Evolutionary conservation across 2,113 vertebrate genomes (phyloP).

Genomic region (Loxodonta africana): DNA sequence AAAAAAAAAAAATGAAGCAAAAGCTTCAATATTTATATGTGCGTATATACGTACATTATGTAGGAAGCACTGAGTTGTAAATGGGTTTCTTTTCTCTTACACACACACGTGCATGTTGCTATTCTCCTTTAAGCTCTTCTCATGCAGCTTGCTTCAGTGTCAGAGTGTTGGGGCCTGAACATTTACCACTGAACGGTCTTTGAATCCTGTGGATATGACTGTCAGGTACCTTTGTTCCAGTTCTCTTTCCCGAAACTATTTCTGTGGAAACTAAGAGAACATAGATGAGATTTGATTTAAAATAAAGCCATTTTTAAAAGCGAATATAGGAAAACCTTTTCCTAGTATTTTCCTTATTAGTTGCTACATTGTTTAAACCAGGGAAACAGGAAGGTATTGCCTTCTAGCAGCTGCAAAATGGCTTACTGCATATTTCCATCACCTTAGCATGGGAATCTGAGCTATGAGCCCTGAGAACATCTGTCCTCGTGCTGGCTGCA

Average conservation of each 20-base stretch:
- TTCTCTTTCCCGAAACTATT: not conserved
- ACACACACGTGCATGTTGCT: accelerated
- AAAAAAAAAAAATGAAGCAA: not conserved
- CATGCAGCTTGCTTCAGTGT: no score
- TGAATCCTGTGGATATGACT: not conserved
- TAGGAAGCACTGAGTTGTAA: not conserved
- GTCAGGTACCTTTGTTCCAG: not conserved
- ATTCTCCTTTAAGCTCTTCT: not conserved
- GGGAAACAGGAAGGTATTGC: conserved; percentile 81
- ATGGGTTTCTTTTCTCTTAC: not conserved
- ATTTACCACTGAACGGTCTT: not conserved
- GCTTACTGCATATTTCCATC: conserved; percentile 72
- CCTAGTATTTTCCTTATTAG: conserved; percentile 80
- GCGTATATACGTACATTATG: accelerated
- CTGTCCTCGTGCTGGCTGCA: not conserved
- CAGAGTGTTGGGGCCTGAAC: not conserved
- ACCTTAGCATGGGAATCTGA: conserved; percentile 29
- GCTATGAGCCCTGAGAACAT: not conserved
- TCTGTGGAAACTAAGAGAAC: conserved; percentile 48
- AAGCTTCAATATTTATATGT: not conserved
- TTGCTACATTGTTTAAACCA: conserved; percentile 82
- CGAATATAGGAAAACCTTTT: conserved; percentile 84
- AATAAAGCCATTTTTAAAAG: conserved; percentile 81
- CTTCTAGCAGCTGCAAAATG: conserved; percentile 75
- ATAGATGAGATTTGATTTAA: conserved; percentile 63